Evolutionary conservation across 1,140 invertebrate genomes (phyloP).

Genomic region (Macrobrachium rosenbergii): DNA sequence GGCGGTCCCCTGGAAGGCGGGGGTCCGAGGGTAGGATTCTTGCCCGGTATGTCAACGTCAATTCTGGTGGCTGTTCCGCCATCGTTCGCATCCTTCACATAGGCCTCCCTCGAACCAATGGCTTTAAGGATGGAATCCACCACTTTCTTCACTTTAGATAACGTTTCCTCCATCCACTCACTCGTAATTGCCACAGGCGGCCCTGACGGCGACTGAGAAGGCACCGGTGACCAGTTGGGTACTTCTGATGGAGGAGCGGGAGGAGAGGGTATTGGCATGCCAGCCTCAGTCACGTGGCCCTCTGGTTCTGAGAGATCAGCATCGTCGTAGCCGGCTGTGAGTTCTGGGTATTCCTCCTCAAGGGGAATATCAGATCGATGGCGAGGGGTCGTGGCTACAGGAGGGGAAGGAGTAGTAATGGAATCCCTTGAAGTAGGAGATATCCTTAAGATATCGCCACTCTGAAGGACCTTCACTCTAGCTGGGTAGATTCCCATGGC

Average conservation of each 20-base stretch:
- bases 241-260: background rate
- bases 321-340: background rate
- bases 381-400: background rate
- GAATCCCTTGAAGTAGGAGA: background rate
- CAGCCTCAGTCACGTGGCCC: background rate
- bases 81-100: background rate
- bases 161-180: slow-evolving; percentile 53
- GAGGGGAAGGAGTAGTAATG: slow-evolving; percentile 9
- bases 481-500: slow-evolving; percentile 55
- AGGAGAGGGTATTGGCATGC: background rate
- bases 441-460: slow-evolving; percentile 33
- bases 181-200: background rate
- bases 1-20: too few species aligned
- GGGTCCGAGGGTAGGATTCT: too few species aligned
- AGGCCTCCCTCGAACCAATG: slow-evolving; percentile 35
- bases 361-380: slow-evolving; percentile 56
- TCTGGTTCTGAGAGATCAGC: background rate
- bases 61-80: background rate
- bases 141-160: slow-evolving; percentile 55
- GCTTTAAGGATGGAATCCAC: slow-evolving; percentile 52
- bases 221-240: background rate
- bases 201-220: background rate
- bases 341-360: slow-evolving; percentile 44
- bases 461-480: slow-evolving; percentile 49
- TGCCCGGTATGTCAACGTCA: background rate